Percentiles rank a stretch among this genome's conserved stretches.
These are phyloP conservation scores for Ia io DNA, from an alignment of 2,113 vertebrate genomes.

Conservation along the genomic window DNA sequence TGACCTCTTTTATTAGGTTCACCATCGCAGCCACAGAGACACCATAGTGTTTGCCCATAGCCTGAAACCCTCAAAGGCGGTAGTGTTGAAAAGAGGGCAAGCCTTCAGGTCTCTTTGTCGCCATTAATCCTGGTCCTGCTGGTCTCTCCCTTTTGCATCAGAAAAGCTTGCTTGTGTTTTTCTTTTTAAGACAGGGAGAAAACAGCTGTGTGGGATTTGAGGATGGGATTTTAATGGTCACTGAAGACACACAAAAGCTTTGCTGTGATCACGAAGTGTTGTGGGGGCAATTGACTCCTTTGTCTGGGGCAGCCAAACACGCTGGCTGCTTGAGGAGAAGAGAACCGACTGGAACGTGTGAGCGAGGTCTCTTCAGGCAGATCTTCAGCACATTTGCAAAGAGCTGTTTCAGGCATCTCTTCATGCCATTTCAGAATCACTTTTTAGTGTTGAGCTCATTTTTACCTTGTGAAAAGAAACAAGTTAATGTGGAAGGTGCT, in stretches of 20 bases:
- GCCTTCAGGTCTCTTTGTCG: constrained; percentile 93
- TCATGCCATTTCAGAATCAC: not conserved
- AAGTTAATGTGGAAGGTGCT: constrained; percentile 1
- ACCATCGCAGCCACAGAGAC: constrained; percentile 90
- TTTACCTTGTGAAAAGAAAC: constrained; percentile 61
- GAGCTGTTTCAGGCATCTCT: constrained; percentile 10
- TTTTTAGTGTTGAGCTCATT: constrained; percentile 7
- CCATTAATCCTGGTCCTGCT: constrained; percentile 89
- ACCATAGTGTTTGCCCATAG: constrained; percentile 90
- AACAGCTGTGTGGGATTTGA: constrained; percentile 91
- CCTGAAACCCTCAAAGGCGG: constrained; percentile 90
- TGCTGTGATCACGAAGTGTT: constrained; percentile 87
- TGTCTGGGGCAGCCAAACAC: constrained; percentile 83
- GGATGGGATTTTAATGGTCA: constrained; percentile 89
- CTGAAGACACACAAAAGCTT: constrained; percentile 91
- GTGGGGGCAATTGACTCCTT: constrained; percentile 90
- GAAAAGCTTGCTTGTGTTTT: constrained; percentile 91
- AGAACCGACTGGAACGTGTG: constrained; percentile 60
- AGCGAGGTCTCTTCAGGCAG: constrained; percentile 65
- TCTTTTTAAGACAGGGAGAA: constrained; percentile 77
- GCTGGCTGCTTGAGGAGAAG: constrained; percentile 82
- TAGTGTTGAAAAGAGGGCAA: constrained; percentile 90
- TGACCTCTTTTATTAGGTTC: constrained; percentile 96
- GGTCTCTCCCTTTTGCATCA: constrained; percentile 90
- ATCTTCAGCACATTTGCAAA: constrained; percentile 53